phyloP scores from a whole-genome alignment of 2,888 invertebrate genomes.

The Odiellus spinosus region DNA sequence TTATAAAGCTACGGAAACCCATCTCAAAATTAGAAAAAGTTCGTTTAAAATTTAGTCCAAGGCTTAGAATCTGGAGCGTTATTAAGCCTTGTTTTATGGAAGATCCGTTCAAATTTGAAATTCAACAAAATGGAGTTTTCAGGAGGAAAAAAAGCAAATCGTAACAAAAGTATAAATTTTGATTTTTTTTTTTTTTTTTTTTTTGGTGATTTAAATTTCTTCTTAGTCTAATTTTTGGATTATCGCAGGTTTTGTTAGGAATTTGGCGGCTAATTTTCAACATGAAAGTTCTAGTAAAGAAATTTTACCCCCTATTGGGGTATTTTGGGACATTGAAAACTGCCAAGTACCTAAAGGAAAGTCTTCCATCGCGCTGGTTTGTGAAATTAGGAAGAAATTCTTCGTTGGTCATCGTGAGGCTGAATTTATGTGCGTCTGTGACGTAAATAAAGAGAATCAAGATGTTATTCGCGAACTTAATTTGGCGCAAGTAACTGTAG shows the following conservation, averaged over 20 bases:
- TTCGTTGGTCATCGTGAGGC: conserved; percentile 58
- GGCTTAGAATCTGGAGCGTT: too few relatives aligned
- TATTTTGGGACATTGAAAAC: conserved; percentile 89
- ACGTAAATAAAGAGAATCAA: conserved; percentile 61
- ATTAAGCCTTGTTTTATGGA: too few relatives aligned
- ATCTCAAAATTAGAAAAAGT: too few relatives aligned
- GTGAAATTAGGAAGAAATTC: conserved; percentile 54
- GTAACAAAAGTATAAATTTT: too few relatives aligned
- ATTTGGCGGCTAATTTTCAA: conserved; percentile 15
- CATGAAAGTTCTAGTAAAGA: conserved; percentile 7
- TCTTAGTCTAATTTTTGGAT: too few relatives aligned
- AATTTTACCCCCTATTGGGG: conserved; percentile 51
- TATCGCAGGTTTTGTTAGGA: conserved; percentile 2
- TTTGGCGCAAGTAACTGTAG: conserved; percentile 67
- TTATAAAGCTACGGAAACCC: too few relatives aligned
- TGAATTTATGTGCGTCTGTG: conserved; percentile 78
- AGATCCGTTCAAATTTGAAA: too few relatives aligned
- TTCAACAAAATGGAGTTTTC: too few relatives aligned
- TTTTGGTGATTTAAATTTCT: too few relatives aligned
- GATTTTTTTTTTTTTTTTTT: too few relatives aligned
- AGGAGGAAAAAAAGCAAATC: too few relatives aligned
- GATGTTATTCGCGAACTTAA: conserved; percentile 62
- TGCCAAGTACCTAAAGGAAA: conserved; percentile 68
- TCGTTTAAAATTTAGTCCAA: too few relatives aligned
- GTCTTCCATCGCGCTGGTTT: conserved; percentile 59